A percentile compares a stretch with the other conserved stretches of the same genome.
Evolutionary conservation across 2,797 vertebrate genomes (phyloP).

Genomic region (Remorina albescens): DNA sequence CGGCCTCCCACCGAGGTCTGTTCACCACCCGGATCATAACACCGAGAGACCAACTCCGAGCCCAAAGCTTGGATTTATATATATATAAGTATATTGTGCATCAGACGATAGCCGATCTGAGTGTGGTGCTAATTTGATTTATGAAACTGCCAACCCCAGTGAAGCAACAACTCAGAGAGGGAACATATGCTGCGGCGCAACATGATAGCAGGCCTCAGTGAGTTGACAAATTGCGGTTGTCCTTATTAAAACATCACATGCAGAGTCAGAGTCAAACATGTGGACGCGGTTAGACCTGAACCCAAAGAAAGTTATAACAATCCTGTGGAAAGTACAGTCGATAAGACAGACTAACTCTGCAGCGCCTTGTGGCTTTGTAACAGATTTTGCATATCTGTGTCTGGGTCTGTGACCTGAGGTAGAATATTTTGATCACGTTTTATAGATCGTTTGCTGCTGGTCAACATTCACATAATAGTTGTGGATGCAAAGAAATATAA

Average conservation of each 20-base stretch:
- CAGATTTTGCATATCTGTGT: too few species aligned
- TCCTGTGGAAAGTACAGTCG: neutral
- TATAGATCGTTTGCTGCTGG: too few species aligned
- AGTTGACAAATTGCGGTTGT: conserved; percentile 68
- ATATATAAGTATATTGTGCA: neutral
- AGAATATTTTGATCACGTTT: too few species aligned
- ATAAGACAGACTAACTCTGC: neutral
- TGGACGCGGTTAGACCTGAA: neutral
- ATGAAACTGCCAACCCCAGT: conserved; percentile 48
- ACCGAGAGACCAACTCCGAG: neutral
- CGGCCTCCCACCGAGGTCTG: conserved; percentile 34
- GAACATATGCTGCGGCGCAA: conserved; percentile 74
- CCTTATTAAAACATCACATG: conserved; percentile 57
- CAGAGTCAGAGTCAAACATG: conserved; percentile 9
- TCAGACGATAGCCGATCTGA: conserved; percentile 36
- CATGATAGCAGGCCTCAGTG: conserved; percentile 65
- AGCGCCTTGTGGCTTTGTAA: neutral
- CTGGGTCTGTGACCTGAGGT: too few species aligned
- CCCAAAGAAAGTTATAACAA: neutral
- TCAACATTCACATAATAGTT: too few species aligned
- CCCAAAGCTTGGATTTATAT: neutral
- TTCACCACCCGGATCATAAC: neutral
- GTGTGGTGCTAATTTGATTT: conserved; percentile 75
- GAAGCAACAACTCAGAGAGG: conserved; percentile 64
- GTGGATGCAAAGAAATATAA: too few species aligned